Evolutionary conservation across 2,113 vertebrate genomes (phyloP), one percentile per base, ranked within the genome.

Genomic region (Tragelaphus scriptus): DNA sequence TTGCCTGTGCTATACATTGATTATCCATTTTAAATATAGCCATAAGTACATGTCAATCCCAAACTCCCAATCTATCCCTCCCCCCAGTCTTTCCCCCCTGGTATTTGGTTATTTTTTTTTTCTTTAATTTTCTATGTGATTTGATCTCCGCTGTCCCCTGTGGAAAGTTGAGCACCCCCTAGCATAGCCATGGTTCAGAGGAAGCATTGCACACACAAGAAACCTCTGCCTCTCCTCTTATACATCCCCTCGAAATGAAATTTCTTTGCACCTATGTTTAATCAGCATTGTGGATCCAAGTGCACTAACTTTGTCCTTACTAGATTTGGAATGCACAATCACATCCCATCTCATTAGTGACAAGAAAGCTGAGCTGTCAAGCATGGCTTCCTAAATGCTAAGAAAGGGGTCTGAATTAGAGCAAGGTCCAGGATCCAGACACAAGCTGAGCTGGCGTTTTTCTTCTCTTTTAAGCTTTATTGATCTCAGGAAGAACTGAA

Each of bases 381-480:
- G 95, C 87, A 5, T 5, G 25, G 68, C 86, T 94, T 80, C 82
- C 32, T 1, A 84, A 84, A 30, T 56, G 61, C 91, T 91, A 93
- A 88, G 91, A 93, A 79, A 19, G 59, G 80, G 23, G 58, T 80
- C 63, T 87, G 85, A 16, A 15, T 26, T 51, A 71, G 75, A 59
- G 14, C 65, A 30, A 55, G 40, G 81, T 44, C 95, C 88, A 5
- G 30, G 55, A 90, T 53, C 81, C 80, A 61, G 88, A 84, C 77
- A 49, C 91, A 93, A 77, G 96, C 98, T 94, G 97, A 98, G 82
- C 75, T 88, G 49, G 90, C 92, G 96, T 98, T 97, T 75, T 95
- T 96, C 90, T 93, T 97, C 91, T 85, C 97, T 97, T 95, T 98
- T 97, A 96, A 98, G 94, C 90, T 89, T 92, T 98, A 98, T 97